Conservation (phyloP, 1,140 invertebrate species). For the Tribolium madens region DNA sequence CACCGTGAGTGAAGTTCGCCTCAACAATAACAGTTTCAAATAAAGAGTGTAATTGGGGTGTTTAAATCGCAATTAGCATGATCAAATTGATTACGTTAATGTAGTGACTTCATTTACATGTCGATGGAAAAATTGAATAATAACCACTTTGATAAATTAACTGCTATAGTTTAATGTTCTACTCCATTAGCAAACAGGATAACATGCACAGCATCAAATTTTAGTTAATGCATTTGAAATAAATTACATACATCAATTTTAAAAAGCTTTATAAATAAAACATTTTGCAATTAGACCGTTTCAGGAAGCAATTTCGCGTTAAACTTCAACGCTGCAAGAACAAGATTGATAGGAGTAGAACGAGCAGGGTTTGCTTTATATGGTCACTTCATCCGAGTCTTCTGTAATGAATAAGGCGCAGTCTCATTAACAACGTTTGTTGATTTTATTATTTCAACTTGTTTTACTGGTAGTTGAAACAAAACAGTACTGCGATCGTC, state of each 20-base stretch:
- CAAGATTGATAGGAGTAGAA: constrained; percentile 11
- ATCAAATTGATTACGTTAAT: constrained; percentile 40
- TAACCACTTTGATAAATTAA: constrained; percentile 36
- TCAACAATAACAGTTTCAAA: constrained; percentile 5
- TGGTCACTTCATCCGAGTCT: neutral
- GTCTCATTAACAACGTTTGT: constrained; percentile 33
- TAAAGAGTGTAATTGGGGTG: constrained; percentile 22
- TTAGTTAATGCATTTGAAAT: neutral
- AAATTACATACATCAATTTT: neutral
- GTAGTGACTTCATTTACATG: constrained; percentile 10
- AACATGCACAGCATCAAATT: neutral
- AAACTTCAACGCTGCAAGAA: neutral
- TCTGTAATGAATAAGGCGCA: neutral
- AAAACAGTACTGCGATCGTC: neutral
- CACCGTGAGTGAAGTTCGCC: no score
- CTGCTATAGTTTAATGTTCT: constrained; percentile 16
- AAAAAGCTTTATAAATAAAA: neutral
- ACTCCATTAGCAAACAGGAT: constrained; percentile 29
- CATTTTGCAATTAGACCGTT: constrained; percentile 5
- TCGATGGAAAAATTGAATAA: constrained; percentile 18
- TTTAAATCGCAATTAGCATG: constrained; percentile 33
- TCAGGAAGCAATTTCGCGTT: constrained; percentile 1
- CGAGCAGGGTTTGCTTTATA: constrained; percentile 9
- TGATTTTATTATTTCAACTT: constrained; percentile 34
- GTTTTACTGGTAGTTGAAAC: neutral